A percentile compares a stretch with the other conserved stretches of the same genome.
Evolutionary conservation across 2,113 vertebrate species (phyloP).

Genomic region (Canis aureus): DNA sequence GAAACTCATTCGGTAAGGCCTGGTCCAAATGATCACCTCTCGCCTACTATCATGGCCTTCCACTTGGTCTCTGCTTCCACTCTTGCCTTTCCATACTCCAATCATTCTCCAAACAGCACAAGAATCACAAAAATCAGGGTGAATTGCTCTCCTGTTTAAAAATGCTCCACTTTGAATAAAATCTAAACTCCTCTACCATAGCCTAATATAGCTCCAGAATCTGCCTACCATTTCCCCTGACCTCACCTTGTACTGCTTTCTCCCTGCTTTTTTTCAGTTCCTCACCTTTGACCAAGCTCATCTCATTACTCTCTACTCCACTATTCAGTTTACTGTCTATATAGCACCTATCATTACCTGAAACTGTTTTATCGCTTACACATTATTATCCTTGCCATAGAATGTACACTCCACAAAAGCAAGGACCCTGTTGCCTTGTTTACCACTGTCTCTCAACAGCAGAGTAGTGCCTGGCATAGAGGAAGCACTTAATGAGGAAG

Average conservation of each 20-base stretch:
- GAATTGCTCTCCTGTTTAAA: neutral
- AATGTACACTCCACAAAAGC: neutral
- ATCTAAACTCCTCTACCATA: neutral
- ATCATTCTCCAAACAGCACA: constrained; percentile 35
- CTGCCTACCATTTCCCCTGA: neutral
- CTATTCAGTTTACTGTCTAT: neutral
- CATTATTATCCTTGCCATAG: neutral
- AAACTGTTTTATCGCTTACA: neutral
- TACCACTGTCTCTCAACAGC: neutral
- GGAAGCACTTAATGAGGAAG: neutral
- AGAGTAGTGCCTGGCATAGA: neutral
- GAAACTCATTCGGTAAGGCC: neutral
- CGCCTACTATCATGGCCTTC: neutral
- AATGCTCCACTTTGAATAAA: constrained; percentile 22
- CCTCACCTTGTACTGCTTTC: neutral
- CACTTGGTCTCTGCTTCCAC: neutral
- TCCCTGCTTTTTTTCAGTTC: neutral
- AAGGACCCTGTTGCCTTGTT: neutral
- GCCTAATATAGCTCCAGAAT: neutral
- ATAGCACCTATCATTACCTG: neutral
- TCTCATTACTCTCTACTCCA: neutral
- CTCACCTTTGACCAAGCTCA: neutral
- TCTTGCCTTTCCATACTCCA: neutral
- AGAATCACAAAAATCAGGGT: neutral
- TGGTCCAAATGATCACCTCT: neutral